Evolutionary conservation across 2,113 vertebrate genomes (phyloP), one percentile per base, ranked within the genome.

Genomic region (Cynoglossus semilaevis): DNA sequence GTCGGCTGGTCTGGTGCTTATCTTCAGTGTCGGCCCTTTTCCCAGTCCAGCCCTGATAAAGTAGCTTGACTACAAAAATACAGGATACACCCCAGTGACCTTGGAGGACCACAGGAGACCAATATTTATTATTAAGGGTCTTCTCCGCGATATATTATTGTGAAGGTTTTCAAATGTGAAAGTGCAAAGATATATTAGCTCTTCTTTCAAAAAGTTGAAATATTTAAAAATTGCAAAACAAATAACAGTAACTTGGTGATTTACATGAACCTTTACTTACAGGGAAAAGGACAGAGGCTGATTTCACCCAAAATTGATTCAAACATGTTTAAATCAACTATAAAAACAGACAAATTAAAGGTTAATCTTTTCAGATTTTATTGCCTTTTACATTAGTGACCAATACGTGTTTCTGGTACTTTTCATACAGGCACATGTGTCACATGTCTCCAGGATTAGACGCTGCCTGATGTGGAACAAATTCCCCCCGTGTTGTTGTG

Each of bases 11-110:
- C 84, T 83, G 68, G 47, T 9, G 9, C 81, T 89, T 87, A 90
- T 90, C 87, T 76, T 16, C 29, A 60, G 51, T 14, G 15, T n/a
- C 1, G 66, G 43, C 63, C 56, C 55, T 72, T 77, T 83, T 84
- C 78, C 79, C 67, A 84, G 72, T 80, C 72, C 70, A 79, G 77
- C 81, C 83, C 82, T 82, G 88, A 91, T 90, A 89, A 88, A 77
- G 72, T 19, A n/a, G 60, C 53, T 51, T n/a, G 58, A 70, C 70
- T 47, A 71, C 70, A 67, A 86, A 87, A 85, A 88, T 87, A 81
- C 80, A 89, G 87, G 89, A 91, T 89, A 43, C 83, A 76, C 86
- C 77, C 87, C 40, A 59, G 51, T 74, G 76, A 88, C 79, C 83
- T 75, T 58, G 43, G 60, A 60, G 71, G 60, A 72, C 78, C 82